phyloP scores from a whole-genome alignment of 2,888 invertebrate species.

The Eumerus sabulonum region DNA sequence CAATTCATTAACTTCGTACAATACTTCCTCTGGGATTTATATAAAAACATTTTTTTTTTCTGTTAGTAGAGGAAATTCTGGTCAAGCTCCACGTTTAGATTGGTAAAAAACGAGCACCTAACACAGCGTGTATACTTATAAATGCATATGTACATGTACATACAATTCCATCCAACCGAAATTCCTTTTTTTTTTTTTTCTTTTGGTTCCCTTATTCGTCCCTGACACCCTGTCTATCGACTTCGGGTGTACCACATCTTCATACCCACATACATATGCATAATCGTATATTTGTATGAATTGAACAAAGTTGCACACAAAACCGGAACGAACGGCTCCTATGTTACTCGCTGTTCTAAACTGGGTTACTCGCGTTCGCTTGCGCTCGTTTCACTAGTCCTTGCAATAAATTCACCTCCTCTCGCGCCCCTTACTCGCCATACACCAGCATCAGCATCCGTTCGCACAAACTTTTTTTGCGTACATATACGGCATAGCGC shows the following conservation, averaged over 20 bases:
- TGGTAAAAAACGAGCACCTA: no score
- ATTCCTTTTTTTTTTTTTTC: constrained; percentile 15
- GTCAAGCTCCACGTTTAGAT: constrained; percentile 32
- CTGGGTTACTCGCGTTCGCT: constrained; percentile 22
- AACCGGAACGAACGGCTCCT: neutral
- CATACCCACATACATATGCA: constrained; percentile 2
- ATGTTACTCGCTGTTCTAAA: no score
- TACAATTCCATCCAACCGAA: neutral
- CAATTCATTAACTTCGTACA: constrained; percentile 56
- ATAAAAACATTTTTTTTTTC: constrained; percentile 15
- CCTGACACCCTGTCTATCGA: no score
- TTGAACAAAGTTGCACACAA: constrained; percentile 26
- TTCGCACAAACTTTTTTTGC: no score
- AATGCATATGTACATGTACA: constrained; percentile 23
- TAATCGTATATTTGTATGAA: neutral
- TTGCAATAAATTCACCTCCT: constrained; percentile 31
- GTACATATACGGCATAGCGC: constrained; percentile 14
- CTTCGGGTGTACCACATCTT: neutral
- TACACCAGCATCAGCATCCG: no score
- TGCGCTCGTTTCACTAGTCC: constrained; percentile 23
- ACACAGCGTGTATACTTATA: no score
- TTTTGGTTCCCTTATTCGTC: no score
- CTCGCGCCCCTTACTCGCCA: neutral
- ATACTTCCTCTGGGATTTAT: constrained; percentile 11
- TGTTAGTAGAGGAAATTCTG: constrained; percentile 18